Percentiles rank a stretch among this genome's conserved stretches.
Conservation (phyloP, 2,888 invertebrate genomes). For the Yponomeuta sedellus region DNA sequence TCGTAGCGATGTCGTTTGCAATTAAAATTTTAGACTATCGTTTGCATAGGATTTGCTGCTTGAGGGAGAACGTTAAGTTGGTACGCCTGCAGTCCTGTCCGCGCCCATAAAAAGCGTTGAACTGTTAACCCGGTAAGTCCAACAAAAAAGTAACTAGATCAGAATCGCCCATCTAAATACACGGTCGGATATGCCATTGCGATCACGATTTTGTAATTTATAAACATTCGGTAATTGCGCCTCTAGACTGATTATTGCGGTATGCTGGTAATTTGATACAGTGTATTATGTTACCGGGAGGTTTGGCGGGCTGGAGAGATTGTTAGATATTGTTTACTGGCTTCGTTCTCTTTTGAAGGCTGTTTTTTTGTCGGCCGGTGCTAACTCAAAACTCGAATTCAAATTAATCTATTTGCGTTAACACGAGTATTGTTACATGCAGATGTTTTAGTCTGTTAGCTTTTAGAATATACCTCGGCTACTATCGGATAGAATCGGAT, state of each 20-base stretch:
- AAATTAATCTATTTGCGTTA: no score
- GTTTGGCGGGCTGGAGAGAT: neutral
- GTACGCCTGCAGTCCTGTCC: no score
- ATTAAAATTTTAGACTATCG: no score
- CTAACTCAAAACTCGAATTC: no score
- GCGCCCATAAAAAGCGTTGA: neutral
- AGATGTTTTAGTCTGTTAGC: no score
- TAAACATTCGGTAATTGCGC: conserved; percentile 8
- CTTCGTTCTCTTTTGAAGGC: neutral
- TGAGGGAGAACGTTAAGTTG: no score
- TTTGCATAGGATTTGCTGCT: no score
- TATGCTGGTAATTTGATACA: conserved; percentile 4
- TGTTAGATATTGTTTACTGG: neutral
- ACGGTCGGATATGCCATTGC: conserved; percentile 1
- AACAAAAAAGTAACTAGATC: conserved; percentile 6
- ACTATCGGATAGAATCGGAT: no score
- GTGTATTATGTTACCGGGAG: neutral
- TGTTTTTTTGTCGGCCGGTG: no score
- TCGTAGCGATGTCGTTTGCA: no score
- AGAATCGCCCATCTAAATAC: conserved; percentile 2
- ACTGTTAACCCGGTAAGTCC: neutral
- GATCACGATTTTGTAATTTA: conserved; percentile 12
- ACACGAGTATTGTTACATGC: no score
- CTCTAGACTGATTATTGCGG: conserved; percentile 8
- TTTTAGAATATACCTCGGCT: no score